Percentiles rank a stretch among this genome's conserved stretches.
These are phyloP conservation scores for Hemicrepidius hirtus DNA, from an alignment of 2,888 invertebrate species.

Conservation along the genomic window DNA sequence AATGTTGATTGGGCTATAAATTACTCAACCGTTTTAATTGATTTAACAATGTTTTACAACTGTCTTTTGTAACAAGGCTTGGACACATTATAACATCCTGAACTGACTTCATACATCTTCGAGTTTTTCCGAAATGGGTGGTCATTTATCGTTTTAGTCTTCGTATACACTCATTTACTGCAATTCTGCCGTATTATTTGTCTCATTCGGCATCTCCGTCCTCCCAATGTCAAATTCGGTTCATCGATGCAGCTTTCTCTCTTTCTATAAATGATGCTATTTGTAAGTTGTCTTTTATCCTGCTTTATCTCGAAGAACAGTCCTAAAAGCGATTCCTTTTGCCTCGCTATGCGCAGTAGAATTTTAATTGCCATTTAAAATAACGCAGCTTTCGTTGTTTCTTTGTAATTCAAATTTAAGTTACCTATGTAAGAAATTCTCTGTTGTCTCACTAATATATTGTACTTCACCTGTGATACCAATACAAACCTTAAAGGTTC, in stretches of 20 bases:
- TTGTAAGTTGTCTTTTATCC: constrained; percentile 51
- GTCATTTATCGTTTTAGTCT: constrained; percentile 61
- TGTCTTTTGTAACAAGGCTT: constrained; percentile 58
- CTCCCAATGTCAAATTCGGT: constrained; percentile 27
- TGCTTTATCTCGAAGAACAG: constrained; percentile 29
- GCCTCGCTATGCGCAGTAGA: constrained; percentile 63
- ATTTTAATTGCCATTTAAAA: constrained; percentile 68
- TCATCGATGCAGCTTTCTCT: constrained; percentile 44
- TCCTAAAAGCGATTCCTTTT: constrained; percentile 37
- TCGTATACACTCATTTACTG: constrained; percentile 60
- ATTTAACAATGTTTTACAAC: constrained; percentile 64
- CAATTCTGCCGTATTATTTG: constrained; percentile 58
- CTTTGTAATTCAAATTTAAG: constrained; percentile 67
- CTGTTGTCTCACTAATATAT: constrained; percentile 52
- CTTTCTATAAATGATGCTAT: constrained; percentile 54
- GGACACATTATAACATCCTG: constrained; percentile 56
- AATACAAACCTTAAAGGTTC: constrained; percentile 21
- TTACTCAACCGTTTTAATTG: constrained; percentile 61
- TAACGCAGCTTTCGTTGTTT: constrained; percentile 61
- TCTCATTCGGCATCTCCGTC: constrained; percentile 46
- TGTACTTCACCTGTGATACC: constrained; percentile 17
- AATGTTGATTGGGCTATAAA: constrained; percentile 68
- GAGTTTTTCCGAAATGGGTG: constrained; percentile 62
- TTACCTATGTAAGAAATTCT: constrained; percentile 56
- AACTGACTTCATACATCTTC: constrained; percentile 52